Evolutionary conservation across 2,888 invertebrate genomes (phyloP).

Genomic region (Theristus sp.): DNA sequence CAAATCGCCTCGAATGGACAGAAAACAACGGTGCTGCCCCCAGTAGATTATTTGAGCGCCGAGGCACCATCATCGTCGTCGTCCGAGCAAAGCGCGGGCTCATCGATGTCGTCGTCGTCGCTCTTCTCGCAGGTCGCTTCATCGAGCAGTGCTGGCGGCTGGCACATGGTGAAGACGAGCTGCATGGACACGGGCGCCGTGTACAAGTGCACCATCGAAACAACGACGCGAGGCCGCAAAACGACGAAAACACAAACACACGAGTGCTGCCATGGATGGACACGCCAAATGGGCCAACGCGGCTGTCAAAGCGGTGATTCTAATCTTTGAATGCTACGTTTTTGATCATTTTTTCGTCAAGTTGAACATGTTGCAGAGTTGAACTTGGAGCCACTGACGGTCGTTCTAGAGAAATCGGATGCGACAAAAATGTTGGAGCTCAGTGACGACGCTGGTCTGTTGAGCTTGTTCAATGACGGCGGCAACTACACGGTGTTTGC

Average conservation of each 20-base stretch:
- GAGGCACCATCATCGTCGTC: no score
- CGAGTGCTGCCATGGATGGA: not conserved
- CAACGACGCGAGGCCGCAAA: no score
- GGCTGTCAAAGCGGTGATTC: not conserved
- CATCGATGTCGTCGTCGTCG: not conserved
- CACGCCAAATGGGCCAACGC: not conserved
- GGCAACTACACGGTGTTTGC: not conserved
- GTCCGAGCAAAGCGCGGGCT: no score
- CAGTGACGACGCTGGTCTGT: not conserved
- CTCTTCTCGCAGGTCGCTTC: not conserved
- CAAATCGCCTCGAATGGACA: not conserved
- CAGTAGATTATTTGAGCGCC: not conserved
- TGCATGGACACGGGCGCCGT: not conserved
- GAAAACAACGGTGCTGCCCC: not conserved
- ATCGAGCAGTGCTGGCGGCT: no score
- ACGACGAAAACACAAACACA: not conserved
- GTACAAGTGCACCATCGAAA: not conserved
- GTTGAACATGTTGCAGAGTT: not conserved
- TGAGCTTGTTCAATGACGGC: not conserved
- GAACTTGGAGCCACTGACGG: not conserved
- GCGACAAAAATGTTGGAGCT: not conserved
- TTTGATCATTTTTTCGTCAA: not conserved
- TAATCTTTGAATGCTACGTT: no score
- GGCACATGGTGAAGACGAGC: no score
- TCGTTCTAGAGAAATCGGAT: not conserved